Percentiles rank a stretch among this genome's conserved stretches.
Evolutionary conservation across 2,113 vertebrate genomes (phyloP).

Genomic region (Actenoides lindsayi): DNA sequence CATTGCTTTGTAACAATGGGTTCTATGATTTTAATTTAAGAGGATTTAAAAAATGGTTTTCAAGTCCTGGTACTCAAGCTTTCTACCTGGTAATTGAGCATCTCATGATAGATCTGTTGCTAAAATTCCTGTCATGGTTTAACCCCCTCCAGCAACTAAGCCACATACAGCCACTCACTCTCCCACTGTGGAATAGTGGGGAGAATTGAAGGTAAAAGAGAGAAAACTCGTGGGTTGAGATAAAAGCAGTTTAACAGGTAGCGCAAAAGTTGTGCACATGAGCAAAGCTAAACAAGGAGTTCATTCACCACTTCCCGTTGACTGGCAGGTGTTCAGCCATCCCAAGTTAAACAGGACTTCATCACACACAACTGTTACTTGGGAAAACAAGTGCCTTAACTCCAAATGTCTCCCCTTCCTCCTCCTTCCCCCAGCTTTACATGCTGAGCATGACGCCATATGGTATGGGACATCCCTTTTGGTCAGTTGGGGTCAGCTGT

Average conservation of each 20-base stretch:
- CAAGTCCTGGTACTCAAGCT: not conserved
- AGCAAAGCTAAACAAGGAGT: not conserved
- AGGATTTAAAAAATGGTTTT: not conserved
- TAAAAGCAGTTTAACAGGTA: not conserved
- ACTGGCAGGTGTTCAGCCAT: not conserved
- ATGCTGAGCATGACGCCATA: not conserved
- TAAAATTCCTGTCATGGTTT: not conserved
- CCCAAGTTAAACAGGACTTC: not conserved
- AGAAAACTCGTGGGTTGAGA: not conserved
- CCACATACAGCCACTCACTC: not conserved
- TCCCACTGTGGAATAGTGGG: fast-evolving
- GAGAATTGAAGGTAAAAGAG: not conserved
- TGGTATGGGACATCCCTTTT: not conserved
- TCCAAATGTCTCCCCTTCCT: fast-evolving
- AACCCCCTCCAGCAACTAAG: not conserved
- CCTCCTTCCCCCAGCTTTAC: not conserved
- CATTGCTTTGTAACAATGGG: not conserved
- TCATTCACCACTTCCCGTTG: fast-evolving
- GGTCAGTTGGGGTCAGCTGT: not conserved
- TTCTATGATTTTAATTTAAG: not conserved
- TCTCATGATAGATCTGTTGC: not conserved
- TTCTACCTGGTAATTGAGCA: not conserved
- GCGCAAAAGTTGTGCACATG: fast-evolving
- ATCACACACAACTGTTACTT: fast-evolving
- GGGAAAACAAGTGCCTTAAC: not conserved